A percentile compares a stretch with the other conserved stretches of the same genome.
Conservation (phyloP, 2,113 vertebrate genomes). For the Hydropotes inermis region DNA sequence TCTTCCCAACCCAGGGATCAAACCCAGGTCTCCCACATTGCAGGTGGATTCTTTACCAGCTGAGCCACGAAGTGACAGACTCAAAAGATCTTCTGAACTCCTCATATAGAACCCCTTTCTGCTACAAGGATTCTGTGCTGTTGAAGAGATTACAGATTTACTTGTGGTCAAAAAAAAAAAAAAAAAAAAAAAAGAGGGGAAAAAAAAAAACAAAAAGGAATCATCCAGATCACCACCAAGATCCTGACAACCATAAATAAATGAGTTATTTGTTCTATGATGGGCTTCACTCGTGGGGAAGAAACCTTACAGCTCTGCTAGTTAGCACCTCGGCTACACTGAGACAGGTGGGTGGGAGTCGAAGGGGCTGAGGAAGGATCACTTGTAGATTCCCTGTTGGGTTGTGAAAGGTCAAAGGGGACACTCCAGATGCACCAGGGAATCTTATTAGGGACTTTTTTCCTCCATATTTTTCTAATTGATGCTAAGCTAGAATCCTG, state of each 20-base stretch:
- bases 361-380: not conserved
- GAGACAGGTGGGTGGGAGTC: not conserved
- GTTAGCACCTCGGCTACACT: too few species aligned
- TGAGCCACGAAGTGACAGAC: not conserved
- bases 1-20: not conserved
- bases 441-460: not conserved
- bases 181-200: too few species aligned
- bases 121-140: not conserved
- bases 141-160: not conserved
- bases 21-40: not conserved
- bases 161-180: not conserved
- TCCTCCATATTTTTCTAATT: not conserved
- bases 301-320: not conserved
- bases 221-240: not conserved
- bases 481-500: not conserved
- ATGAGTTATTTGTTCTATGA: not conserved
- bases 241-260: not conserved
- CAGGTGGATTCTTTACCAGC: not conserved
- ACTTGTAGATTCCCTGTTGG: not conserved
- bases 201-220: not conserved
- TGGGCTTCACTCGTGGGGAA: not conserved
- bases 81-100: not conserved
- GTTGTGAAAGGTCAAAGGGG: not conserved
- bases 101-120: not conserved
- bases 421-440: not conserved